These are phyloP conservation scores for Siderastrea radians DNA, from an alignment of 92 coral and sea anemone genomes.

Conservation along the genomic window DNA sequence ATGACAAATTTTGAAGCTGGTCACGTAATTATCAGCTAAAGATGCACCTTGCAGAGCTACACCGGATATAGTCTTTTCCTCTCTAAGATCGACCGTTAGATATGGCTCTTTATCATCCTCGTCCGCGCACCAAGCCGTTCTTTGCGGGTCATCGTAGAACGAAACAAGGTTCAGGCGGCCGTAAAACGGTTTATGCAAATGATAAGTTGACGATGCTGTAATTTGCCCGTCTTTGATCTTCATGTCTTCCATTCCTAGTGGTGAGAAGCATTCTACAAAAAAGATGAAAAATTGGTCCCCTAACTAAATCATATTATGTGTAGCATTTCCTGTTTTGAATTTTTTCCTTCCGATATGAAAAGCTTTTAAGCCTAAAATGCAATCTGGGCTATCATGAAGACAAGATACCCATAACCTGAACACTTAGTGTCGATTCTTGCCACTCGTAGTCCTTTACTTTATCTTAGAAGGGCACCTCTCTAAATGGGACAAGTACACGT, in stretches of 20 bases:
- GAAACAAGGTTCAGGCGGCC: constrained; percentile 93
- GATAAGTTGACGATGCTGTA: constrained; percentile 89
- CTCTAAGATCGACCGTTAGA: constrained; percentile 85
- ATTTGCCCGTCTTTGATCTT: constrained; percentile 89
- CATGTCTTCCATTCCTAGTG: constrained; percentile 98
- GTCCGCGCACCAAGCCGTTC: constrained; percentile 98
- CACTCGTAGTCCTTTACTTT: too few relatives aligned
- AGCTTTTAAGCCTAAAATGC: too few relatives aligned
- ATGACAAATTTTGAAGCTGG: constrained; percentile 92
- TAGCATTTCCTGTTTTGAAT: too few relatives aligned
- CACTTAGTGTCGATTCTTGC: too few relatives aligned
- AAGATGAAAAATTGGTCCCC: not conserved
- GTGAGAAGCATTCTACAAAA: constrained; percentile 87
- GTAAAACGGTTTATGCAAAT: constrained; percentile 92
- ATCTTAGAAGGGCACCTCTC: too few relatives aligned
- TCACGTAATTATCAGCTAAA: constrained; percentile 91
- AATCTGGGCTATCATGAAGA: too few relatives aligned
- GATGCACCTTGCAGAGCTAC: constrained; percentile 98
- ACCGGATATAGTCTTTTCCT: constrained; percentile 94
- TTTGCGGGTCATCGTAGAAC: constrained; percentile 92
- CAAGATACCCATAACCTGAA: too few relatives aligned
- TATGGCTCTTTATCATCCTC: constrained; percentile 96
- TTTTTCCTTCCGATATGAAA: too few relatives aligned
- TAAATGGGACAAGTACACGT: too few relatives aligned
- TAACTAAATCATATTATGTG: not conserved